Percentiles rank a stretch among this genome's conserved stretches.
These are phyloP conservation scores for Cygnus buccinator DNA, from an alignment of 2,113 vertebrate species.

Conservation along the genomic window DNA sequence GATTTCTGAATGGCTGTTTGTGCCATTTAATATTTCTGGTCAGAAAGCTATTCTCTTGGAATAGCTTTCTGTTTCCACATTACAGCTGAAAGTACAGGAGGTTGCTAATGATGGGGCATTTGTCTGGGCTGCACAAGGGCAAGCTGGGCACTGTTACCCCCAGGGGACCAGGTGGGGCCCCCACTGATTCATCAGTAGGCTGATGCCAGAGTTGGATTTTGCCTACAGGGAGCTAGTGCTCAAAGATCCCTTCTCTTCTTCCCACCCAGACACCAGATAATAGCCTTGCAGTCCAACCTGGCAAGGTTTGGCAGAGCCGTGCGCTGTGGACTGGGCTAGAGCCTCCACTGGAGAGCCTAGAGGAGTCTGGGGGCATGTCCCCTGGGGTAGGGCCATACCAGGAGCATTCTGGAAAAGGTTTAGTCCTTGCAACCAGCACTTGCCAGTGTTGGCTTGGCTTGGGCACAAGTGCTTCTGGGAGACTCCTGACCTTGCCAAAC, in stretches of 20 bases:
- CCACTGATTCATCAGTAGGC: not conserved
- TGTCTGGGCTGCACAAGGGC: not conserved
- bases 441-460: not conserved
- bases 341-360: not conserved
- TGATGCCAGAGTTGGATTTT: not conserved
- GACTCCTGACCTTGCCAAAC: not conserved
- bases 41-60: not conserved
- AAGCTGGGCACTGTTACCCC: not conserved
- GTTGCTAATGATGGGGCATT: not conserved
- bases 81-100: not conserved
- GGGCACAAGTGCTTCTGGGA: not conserved
- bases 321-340: not conserved
- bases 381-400: not conserved
- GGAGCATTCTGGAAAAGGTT: not conserved
- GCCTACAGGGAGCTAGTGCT: not conserved
- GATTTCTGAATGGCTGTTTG: conserved; percentile 24
- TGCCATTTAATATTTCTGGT: not conserved
- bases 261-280: not conserved
- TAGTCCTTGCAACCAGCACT: not conserved
- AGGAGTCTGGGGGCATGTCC: not conserved
- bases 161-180: not conserved
- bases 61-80: not conserved
- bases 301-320: not conserved
- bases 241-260: not conserved
- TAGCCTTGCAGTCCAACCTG: not conserved